A percentile compares a stretch with the other conserved stretches of the same genome.
These are phyloP conservation scores for Melanotus villosus DNA, from an alignment of 2,888 invertebrate genomes.

Conservation along the genomic window DNA sequence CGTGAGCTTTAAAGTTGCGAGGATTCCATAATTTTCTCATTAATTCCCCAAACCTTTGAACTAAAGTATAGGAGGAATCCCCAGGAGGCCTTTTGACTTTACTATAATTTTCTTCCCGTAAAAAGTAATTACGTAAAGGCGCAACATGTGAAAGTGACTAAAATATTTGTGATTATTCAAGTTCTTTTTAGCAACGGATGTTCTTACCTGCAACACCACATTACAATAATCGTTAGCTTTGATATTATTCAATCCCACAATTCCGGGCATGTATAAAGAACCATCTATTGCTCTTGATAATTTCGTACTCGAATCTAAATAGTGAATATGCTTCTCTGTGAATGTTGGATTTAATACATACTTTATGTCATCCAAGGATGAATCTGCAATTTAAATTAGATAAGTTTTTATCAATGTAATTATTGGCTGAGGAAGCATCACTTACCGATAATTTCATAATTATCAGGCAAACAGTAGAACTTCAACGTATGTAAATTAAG, in stretches of 20 bases:
- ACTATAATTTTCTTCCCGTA: constrained; percentile 93
- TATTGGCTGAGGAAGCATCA: neutral
- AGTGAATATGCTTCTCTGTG: constrained; percentile 84
- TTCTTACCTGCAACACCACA: constrained; percentile 90
- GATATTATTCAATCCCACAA: constrained; percentile 98
- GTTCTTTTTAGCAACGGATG: neutral
- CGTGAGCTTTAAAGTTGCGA: constrained; percentile 98
- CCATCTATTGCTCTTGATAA: constrained; percentile 96
- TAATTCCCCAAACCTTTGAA: constrained; percentile 94
- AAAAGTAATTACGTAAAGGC: constrained; percentile 94
- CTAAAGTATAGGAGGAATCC: constrained; percentile 92
- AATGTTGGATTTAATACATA: constrained; percentile 99
- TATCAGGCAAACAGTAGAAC: constrained; percentile 99
- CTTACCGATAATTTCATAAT: constrained; percentile 97
- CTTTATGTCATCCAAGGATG: constrained; percentile 97
- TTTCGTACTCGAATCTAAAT: constrained; percentile 85
- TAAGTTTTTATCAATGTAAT: too few species aligned
- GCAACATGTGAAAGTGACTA: constrained; percentile 96
- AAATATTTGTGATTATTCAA: constrained; percentile 56
- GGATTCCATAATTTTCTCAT: constrained; percentile 99
- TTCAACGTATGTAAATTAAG: constrained; percentile 96
- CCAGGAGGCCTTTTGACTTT: constrained; percentile 94
- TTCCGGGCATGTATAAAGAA: constrained; percentile 96
- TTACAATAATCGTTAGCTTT: constrained; percentile 99
- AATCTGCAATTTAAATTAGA: constrained; percentile 74